Evolutionary conservation across 2,113 vertebrate genomes (phyloP).

Genomic region (Colaptes auratus): DNA sequence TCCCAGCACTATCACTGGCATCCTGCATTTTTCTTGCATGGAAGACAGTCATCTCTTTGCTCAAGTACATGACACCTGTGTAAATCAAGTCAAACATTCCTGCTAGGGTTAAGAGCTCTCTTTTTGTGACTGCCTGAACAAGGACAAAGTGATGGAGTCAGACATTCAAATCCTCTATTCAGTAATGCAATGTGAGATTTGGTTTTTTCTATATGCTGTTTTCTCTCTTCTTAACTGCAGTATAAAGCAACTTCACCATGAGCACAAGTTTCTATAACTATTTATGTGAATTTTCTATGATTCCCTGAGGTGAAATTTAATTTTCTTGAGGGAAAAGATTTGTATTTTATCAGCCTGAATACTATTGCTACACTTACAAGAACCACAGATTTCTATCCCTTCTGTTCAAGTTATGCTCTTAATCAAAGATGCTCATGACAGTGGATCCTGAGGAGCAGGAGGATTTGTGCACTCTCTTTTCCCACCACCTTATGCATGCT

Average conservation of each 20-base stretch:
- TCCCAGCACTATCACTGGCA: not conserved
- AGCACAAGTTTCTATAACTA: not conserved
- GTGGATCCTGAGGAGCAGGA: not conserved
- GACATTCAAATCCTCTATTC: not conserved
- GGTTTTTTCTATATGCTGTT: not conserved
- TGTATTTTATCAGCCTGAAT: not conserved
- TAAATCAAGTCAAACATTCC: not conserved
- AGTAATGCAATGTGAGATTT: not conserved
- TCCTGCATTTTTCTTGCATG: not conserved
- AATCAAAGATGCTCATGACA: not conserved
- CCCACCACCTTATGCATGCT: not conserved
- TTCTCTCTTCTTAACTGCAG: not conserved
- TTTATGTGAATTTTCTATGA: not conserved
- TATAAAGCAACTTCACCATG: not conserved
- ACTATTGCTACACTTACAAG: not conserved
- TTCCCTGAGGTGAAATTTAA: not conserved
- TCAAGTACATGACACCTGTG: not conserved
- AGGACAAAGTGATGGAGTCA: not conserved
- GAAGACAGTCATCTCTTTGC: not conserved
- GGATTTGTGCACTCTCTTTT: not conserved
- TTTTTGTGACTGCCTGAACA: not conserved
- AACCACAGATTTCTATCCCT: not conserved
- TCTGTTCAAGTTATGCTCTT: not conserved
- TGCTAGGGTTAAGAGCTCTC: not conserved
- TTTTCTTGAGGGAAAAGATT: not conserved